Evolutionary conservation across 1,140 invertebrate genomes (phyloP).

Genomic region (Tribolium castaneum): DNA sequence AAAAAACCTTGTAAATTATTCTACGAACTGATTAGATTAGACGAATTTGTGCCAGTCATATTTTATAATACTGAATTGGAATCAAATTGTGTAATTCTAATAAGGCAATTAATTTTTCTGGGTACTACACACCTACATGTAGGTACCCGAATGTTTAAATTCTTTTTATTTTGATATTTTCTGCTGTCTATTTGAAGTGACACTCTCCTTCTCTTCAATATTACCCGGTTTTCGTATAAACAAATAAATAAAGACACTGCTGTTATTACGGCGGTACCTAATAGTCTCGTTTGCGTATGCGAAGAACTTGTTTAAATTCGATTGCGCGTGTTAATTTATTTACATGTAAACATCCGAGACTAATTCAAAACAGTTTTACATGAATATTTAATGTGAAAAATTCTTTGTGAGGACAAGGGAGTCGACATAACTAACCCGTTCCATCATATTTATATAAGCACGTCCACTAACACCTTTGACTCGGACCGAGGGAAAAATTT

Average conservation of each 20-base stretch:
- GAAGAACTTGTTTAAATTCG: constrained; percentile 17
- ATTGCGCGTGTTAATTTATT: constrained; percentile 19
- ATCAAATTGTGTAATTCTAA: too few relatives aligned
- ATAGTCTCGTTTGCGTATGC: neutral
- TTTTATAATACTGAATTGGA: too few relatives aligned
- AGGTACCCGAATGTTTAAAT: too few relatives aligned
- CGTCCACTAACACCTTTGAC: neutral
- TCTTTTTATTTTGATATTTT: too few relatives aligned
- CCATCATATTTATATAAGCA: neutral
- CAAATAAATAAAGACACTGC: neutral
- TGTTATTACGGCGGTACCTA: neutral
- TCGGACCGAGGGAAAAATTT: neutral
- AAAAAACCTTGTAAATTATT: too few relatives aligned
- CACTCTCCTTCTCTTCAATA: too few relatives aligned
- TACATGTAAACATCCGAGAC: constrained; percentile 33
- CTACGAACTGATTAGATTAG: too few relatives aligned
- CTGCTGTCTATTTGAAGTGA: too few relatives aligned
- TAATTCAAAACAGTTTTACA: constrained; percentile 23
- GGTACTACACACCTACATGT: too few relatives aligned
- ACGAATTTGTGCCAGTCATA: too few relatives aligned
- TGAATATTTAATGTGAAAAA: constrained; percentile 17
- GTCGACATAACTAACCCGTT: neutral
- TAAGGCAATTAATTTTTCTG: too few relatives aligned
- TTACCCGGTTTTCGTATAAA: neutral
- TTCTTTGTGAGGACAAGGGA: neutral